Conservation (phyloP, 2,797 vertebrate genomes). For the Sebastes jordani region DNA sequence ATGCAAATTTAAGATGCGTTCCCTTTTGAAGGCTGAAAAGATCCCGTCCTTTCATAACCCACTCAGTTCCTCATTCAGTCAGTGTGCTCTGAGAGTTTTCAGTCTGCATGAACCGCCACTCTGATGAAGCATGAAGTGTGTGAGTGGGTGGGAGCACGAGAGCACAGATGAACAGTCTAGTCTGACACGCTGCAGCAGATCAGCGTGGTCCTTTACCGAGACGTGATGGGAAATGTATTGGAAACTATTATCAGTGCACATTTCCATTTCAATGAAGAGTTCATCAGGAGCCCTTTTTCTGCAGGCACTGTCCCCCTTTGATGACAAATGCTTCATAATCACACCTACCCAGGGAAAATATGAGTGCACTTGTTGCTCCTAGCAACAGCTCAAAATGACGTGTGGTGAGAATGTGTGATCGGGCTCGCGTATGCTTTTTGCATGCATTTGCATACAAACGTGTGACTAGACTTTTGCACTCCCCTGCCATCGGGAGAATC, state of each 20-base stretch:
- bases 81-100: conserved; percentile 8
- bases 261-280: conserved; percentile 47
- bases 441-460: conserved; percentile 22
- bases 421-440: background rate
- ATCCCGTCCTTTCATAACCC: background rate
- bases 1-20: background rate
- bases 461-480: background rate
- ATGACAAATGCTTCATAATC: conserved; percentile 48
- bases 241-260: conserved; percentile 28
- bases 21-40: background rate
- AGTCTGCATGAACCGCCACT: conserved; percentile 5
- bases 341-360: conserved; percentile 29
- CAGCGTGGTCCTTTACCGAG: background rate
- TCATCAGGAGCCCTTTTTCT: conserved; percentile 21
- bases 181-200: conserved; percentile 13
- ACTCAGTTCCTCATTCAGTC: background rate
- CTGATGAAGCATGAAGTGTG: conserved; percentile 15
- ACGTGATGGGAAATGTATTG: conserved; percentile 36
- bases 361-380: conserved; percentile 55
- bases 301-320: conserved; percentile 4
- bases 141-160: conserved; percentile 15
- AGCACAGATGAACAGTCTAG: background rate
- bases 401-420: background rate
- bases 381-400: conserved; percentile 42
- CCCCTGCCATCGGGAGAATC: conserved; percentile 18